Evolutionary conservation across 2,888 invertebrate genomes (phyloP), one percentile per base, ranked within the genome.

Genomic region (Tetranychus truncatus): DNA sequence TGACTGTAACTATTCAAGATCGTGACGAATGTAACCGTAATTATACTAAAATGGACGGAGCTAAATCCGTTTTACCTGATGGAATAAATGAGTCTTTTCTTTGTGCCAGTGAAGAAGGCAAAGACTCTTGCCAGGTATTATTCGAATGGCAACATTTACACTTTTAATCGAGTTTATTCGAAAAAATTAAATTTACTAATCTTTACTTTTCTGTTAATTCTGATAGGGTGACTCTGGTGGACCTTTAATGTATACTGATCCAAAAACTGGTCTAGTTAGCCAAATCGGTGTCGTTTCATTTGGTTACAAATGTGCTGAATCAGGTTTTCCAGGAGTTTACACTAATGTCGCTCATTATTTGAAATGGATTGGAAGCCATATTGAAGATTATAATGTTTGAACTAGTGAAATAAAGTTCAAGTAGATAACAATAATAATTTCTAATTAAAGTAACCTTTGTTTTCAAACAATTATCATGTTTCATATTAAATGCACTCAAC

Each of bases 161-260:
- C 0, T n/a, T 18, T 66, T 66, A 66, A 2, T 18, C 20, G 18
- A 66, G 4, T 69, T 69, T 34, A 69, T 18, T 69, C 15, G 24
- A 24, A 24, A n/a, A 24, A 24, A 34, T 34, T 1, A 34, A 5
- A 3, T 34, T 34, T 34, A 34, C 34, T 34, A 34, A 34, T 34
- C 34, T 34, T 34, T 34, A 34, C 5, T 34, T 34, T 34, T 34
- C 34, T 34, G 4, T 34, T 4, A 34, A 1, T n/a, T 24, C 20
- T 24, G 7, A 18, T 76, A 82, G 82, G 82, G 91, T 1, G 91
- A 91, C 83, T 90, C 90, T 73, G 91, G 91, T 0, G 91, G 91
- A 4, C 91, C 91, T 0, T 83, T 91, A 15, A 89, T 90, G 88
- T 86, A 82, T 71, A 81, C 81, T 75, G 82, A 80, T 21, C n/a